Conservation (phyloP, 2,888 invertebrate species). For the Amitus sp. region DNA sequence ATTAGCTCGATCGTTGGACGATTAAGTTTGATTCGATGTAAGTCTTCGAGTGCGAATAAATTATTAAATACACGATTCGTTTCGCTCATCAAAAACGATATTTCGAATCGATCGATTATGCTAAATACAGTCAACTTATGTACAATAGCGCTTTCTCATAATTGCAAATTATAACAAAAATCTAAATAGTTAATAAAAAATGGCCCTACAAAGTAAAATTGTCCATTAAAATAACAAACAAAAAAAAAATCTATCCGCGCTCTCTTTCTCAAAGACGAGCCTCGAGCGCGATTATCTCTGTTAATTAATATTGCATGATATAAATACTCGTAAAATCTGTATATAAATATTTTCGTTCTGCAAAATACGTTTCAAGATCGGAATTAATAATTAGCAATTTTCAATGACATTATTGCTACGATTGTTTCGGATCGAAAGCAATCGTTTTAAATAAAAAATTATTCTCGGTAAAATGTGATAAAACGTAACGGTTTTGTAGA, state of each 20-base stretch:
- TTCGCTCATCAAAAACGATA: constrained; percentile 15
- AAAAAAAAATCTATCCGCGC: constrained; percentile 19
- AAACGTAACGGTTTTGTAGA: not conserved
- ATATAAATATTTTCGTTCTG: constrained; percentile 35
- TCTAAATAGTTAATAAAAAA: constrained; percentile 10
- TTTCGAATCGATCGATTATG: constrained; percentile 7
- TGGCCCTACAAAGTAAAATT: constrained; percentile 16
- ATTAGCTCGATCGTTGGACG: not conserved
- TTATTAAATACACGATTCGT: constrained; percentile 20
- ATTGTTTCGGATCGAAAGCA: constrained; percentile 16
- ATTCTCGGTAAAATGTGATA: not conserved
- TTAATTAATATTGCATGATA: constrained; percentile 28
- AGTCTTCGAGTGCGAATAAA: constrained; percentile 24
- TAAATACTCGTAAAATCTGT: constrained; percentile 19
- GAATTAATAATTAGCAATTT: constrained; percentile 36
- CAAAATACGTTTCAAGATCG: constrained; percentile 26
- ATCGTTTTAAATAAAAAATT: constrained; percentile 4
- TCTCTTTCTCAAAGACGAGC: not conserved
- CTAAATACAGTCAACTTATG: constrained; percentile 36
- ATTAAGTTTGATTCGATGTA: constrained; percentile 14
- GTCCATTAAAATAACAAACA: constrained; percentile 32
- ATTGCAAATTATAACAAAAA: constrained; percentile 24
- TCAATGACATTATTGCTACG: constrained; percentile 27
- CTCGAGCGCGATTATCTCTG: not conserved
- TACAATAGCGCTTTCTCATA: constrained; percentile 28